These are phyloP conservation scores for Apodemia hepburni DNA, from an alignment of 2,888 invertebrate species.

Conservation along the genomic window DNA sequence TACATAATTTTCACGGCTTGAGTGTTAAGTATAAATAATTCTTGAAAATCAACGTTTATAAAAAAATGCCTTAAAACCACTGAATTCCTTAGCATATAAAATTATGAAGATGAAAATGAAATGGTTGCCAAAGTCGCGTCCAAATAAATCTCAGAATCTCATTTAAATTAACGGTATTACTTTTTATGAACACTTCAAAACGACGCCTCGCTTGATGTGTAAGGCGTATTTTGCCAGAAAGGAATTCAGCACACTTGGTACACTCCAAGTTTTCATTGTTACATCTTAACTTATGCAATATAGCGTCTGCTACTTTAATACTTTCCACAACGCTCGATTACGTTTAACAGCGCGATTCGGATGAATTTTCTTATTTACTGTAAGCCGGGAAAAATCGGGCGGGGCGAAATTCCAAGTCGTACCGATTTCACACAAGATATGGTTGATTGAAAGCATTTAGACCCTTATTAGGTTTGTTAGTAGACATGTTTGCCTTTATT, in stretches of 20 bases:
- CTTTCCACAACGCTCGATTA: conserved; percentile 77
- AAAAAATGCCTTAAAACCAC: background rate
- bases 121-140: conserved; percentile 3
- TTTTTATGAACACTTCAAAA: conserved; percentile 44
- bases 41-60: too few species aligned
- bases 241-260: conserved; percentile 70
- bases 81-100: background rate
- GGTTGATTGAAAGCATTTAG: conserved; percentile 55
- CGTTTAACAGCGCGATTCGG: conserved; percentile 72
- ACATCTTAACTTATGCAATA: conserved; percentile 78
- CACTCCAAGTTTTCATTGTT: conserved; percentile 74
- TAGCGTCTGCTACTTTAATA: conserved; percentile 76
- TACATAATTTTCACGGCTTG: too few species aligned
- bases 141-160: conserved; percentile 16
- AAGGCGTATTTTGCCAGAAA: conserved; percentile 57
- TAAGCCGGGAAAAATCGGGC: conserved; percentile 65
- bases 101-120: background rate
- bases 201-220: conserved; percentile 49
- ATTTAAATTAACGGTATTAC: conserved; percentile 16
- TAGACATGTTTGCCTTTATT: conserved; percentile 37
- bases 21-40: too few species aligned
- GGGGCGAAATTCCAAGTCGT: conserved; percentile 48
- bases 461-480: conserved; percentile 37
- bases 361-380: conserved; percentile 77
- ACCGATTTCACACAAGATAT: conserved; percentile 61